Conservation (phyloP, 2,888 invertebrate species). For the Caenorhabditis macrosperma region DNA sequence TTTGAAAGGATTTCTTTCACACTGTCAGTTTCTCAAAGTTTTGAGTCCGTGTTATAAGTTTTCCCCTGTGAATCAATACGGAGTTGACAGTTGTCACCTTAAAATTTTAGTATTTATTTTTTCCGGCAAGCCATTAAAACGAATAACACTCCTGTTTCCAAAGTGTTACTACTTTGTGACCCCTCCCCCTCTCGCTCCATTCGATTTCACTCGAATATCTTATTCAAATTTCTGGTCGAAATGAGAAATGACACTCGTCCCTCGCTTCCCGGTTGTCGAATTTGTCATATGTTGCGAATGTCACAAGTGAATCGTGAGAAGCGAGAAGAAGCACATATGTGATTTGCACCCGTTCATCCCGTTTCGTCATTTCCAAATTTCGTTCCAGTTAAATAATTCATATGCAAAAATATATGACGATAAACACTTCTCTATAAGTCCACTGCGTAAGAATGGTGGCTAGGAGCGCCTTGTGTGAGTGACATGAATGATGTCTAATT, state of each 20-base stretch:
- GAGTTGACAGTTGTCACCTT: background rate
- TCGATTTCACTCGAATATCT: background rate
- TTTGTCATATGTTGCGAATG: conserved; percentile 50
- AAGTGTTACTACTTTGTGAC: background rate
- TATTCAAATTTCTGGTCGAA: background rate
- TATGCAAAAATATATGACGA: no score
- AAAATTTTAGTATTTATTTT: conserved; percentile 38
- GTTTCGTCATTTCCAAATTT: background rate
- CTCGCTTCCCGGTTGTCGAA: conserved; percentile 19
- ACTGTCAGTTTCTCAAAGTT: background rate
- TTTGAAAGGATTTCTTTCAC: background rate
- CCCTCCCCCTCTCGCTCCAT: background rate
- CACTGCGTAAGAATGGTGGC: background rate
- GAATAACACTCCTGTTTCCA: background rate
- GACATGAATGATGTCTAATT: conserved; percentile 41
- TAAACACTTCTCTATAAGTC: background rate
- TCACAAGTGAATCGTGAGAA: conserved; percentile 16
- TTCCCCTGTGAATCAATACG: no score
- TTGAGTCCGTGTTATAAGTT: no score
- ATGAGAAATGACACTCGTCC: conserved; percentile 19
- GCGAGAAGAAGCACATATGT: conserved; percentile 33
- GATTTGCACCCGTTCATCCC: conserved; percentile 3
- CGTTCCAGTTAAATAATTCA: background rate
- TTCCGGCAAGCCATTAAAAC: background rate
- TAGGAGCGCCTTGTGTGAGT: conserved; percentile 2